phyloP scores from a whole-genome alignment of 2,113 vertebrate genomes.

The Genyomyrus donnyi region DNA sequence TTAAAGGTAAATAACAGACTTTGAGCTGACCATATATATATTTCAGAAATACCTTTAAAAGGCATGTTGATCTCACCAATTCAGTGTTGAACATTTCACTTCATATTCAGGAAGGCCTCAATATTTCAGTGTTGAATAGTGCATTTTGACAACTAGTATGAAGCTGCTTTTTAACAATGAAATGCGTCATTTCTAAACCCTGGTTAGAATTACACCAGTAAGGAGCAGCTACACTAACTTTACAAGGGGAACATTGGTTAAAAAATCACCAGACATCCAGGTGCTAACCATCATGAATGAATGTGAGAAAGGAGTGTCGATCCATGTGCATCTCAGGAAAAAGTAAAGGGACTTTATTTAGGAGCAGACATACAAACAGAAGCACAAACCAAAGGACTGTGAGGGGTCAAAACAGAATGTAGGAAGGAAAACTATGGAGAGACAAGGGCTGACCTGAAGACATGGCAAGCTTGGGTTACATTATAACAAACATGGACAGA shows the following conservation, averaged over 20 bases:
- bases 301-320: neutral
- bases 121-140: neutral
- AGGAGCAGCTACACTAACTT: neutral
- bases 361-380: neutral
- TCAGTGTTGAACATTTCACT: neutral
- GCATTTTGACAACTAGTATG: neutral
- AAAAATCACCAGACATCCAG: neutral
- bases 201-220: neutral
- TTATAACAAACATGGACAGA: neutral
- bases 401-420: neutral
- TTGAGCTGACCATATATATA: neutral
- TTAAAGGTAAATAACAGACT: neutral
- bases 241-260: neutral
- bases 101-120: neutral
- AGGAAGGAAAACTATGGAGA: neutral
- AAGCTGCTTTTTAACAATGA: neutral
- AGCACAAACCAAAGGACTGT: neutral
- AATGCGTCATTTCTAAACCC: neutral
- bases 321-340: neutral
- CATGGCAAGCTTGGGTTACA: neutral
- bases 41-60: neutral
- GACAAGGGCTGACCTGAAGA: neutral
- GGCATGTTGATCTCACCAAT: neutral
- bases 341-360: neutral
- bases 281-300: neutral